These are phyloP conservation scores for Lamprologus ornatipinnis DNA, from an alignment of 2,113 vertebrate species.

Conservation along the genomic window DNA sequence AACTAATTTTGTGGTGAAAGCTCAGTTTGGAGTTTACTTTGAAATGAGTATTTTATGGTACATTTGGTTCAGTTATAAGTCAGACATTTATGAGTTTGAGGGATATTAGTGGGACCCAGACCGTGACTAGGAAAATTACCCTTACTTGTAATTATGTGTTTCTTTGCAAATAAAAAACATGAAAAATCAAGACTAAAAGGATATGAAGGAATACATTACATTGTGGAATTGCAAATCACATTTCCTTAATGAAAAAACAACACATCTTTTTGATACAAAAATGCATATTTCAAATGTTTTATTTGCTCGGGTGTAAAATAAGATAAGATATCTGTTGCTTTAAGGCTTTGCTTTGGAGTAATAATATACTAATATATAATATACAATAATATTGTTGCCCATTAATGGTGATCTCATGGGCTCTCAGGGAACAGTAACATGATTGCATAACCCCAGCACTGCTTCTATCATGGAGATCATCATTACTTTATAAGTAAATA, in stretches of 20 bases:
- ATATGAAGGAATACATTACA: conserved; percentile 2
- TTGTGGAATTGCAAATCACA: neutral
- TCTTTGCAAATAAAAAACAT: conserved; percentile 21
- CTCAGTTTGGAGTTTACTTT: conserved; percentile 25
- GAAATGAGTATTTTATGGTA: conserved; percentile 39
- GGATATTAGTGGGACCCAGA: conserved; percentile 39
- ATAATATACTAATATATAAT: neutral
- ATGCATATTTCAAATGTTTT: neutral
- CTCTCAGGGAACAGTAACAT: neutral
- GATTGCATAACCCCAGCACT: neutral
- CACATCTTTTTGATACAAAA: neutral
- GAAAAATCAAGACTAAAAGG: conserved; percentile 6
- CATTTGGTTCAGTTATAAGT: conserved; percentile 41
- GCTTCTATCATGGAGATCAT: neutral
- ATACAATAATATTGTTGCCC: neutral
- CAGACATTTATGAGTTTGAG: conserved; percentile 43
- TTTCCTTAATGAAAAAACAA: neutral
- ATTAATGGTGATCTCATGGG: neutral
- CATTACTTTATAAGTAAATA: neutral
- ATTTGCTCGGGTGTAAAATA: neutral
- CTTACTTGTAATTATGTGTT: conserved; percentile 47
- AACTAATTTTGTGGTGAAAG: conserved; percentile 6
- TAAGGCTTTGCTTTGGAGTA: neutral
- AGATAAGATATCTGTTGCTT: neutral
- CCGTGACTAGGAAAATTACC: conserved; percentile 34